Base-by-base conservation (phyloP, 2,797 vertebrate species). In the Sorex maritimensis region DNA sequence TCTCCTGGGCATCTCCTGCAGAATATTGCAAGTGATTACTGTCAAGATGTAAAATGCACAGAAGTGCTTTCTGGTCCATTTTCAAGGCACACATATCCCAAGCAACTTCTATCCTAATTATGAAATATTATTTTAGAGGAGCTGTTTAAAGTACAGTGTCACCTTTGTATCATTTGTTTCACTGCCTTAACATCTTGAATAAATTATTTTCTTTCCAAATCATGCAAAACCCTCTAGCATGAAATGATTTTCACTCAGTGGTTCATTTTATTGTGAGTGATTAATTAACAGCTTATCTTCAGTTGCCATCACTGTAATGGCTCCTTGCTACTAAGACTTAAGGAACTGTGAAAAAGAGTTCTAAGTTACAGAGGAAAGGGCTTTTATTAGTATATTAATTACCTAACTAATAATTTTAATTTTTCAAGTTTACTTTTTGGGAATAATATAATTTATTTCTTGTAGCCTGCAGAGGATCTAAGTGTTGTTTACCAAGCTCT, bases 21-120 rank as follows among this genome's bases (percentile, higher is more conserved):
- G 96, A 98, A 97, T 97, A 97, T 96, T 97, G 96, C 89, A 97
- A 95, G 97, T 97, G 97, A 98, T 98, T 98, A 98, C 97, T 98
- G 97, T 98, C 98, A 98, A 97, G 96, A 98, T 97, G 93, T 97
- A 97, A 97, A 98, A 97, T 95, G 95, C 94, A 73, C 86, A 74
- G 92, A 97, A 92, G 94, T 95, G 1, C 93, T 97, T 98, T 97
- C 97, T 97, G 96, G 93, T 95, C 92, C 93, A 81, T 94, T 97
- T 97, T 97, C 96, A 93, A 95, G 94, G 82, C 92, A 72, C 91
- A 34, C 38, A 26, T 83, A 96, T 34, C 96, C 88, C 88, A 95
- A 96, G 95, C 24, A 94, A 95, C 96, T 97, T 88, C 90, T 78
- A 67, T 5, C 86, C 81, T 96, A 95, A 97, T 97, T 98, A 97